Conservation (phyloP, 1,140 invertebrate species). For the Drosophila ohnishii region DNA sequence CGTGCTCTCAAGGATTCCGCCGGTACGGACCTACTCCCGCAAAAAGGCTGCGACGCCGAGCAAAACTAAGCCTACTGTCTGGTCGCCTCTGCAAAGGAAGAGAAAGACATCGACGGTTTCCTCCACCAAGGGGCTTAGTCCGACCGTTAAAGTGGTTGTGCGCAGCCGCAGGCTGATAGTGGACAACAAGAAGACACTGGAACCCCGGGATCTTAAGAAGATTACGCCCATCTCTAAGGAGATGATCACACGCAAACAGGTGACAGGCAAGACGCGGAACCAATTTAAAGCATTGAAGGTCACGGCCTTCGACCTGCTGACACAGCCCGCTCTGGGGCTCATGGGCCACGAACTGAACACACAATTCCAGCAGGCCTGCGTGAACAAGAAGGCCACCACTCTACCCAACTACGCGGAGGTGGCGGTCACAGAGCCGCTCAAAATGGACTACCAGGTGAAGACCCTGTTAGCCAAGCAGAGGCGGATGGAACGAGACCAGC, state of each 20-base stretch:
- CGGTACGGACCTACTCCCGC: constrained; percentile 61
- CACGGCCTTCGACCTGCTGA: constrained; percentile 69
- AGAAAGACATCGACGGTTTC: constrained; percentile 27
- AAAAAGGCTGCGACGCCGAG: constrained; percentile 2
- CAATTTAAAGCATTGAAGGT: constrained; percentile 53
- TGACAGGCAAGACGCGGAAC: constrained; percentile 49
- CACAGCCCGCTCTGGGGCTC: constrained; percentile 11
- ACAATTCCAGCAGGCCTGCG: constrained; percentile 51
- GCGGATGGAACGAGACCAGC: constrained; percentile 17
- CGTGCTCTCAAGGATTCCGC: constrained; percentile 13
- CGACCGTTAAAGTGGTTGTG: constrained; percentile 50
- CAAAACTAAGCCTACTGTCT: constrained; percentile 18
- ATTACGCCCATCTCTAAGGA: constrained; percentile 20
- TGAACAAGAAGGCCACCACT: constrained; percentile 41
- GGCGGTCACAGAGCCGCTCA: constrained; percentile 19
- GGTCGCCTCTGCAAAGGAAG: constrained; percentile 56
- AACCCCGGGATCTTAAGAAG: constrained; percentile 2
- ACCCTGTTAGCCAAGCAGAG: constrained; percentile 41
- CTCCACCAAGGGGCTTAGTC: constrained; percentile 53
- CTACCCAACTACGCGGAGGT: constrained; percentile 55
- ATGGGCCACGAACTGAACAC: constrained; percentile 18
- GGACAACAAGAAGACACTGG: constrained; percentile 48
- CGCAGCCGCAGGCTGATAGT: constrained; percentile 55
- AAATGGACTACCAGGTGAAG: constrained; percentile 53
- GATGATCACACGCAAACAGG: constrained; percentile 42